Base-by-base conservation (phyloP, 2,113 vertebrate genomes). In the Climacteris rufus region DNA sequence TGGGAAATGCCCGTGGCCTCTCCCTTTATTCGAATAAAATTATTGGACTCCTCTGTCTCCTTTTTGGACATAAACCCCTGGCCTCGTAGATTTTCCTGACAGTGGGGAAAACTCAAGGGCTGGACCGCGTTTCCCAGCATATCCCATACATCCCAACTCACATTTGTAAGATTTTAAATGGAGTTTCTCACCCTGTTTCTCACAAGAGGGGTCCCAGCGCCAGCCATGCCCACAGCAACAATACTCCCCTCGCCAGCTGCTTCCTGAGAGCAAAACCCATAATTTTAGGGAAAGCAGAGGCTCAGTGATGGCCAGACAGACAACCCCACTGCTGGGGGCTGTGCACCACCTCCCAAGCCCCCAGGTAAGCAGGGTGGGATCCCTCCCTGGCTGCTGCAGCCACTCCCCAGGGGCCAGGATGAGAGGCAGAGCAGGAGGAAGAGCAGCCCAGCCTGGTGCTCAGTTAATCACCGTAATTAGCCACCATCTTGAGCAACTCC, bases 381-480 rank as follows among this genome's bases (percentile, higher is more conserved):
- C n/a, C 47, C 66, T 64, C 20, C 52, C 40, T 4, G 2, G 6
- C 37, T 72, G 53, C 71, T 71, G 52, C 80, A 57, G 49, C 25
- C 0, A 0, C 39, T 74, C 68, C 64, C n/a, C 2, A 1, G 47
- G 30, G 61, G 16, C 50, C 35, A 20, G 57, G n/a, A 40, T n/a
- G 45, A 80, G 27, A 53, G n/a, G 37, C 69, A 87, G 69, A 82
- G 50, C 59, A 70, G 57, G 11, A 86, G 53, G 42, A 78, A 89
- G 60, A 91, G 63, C 31, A 53, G 74, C 78, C 78, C 91, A 22
- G 90, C 85, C 45, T 63, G 50, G 50, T 77, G 84, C 82, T 93
- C 54, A 28, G 84, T 69, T 96, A 89, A 93, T 95, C 49, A 77
- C 1, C 5, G 81, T 87, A 96, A 96, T 96, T 95, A 96, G 53